These are phyloP conservation scores for Eidolon dupreanum DNA, from an alignment of 2,797 vertebrate species.

Conservation along the genomic window DNA sequence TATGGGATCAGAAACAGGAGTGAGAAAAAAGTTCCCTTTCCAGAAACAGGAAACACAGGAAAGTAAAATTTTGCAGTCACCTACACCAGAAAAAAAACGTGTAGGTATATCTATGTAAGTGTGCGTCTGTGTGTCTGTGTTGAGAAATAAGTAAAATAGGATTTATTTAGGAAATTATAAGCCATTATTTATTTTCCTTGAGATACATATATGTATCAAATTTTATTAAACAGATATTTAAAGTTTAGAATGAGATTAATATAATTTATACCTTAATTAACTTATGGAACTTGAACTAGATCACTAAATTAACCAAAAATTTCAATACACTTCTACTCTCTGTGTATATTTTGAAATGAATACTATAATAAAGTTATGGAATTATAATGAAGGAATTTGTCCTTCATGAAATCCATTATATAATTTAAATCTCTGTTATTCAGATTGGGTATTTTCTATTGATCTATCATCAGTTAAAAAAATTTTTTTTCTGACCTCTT, in stretches of 20 bases:
- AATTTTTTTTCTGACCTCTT: background rate
- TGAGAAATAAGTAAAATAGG: background rate
- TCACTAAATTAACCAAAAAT: background rate
- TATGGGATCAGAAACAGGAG: constrained; percentile 12
- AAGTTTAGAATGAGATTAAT: background rate
- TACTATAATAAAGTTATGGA: background rate
- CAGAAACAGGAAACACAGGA: background rate
- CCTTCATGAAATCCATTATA: background rate
- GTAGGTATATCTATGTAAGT: background rate
- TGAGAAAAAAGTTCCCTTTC: constrained; percentile 44
- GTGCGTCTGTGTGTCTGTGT: background rate
- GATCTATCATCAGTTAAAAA: background rate
- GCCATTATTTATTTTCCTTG: background rate
- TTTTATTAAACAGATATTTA: background rate
- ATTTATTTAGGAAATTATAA: background rate
- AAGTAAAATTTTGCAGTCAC: background rate
- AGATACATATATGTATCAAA: background rate
- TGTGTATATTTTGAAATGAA: background rate
- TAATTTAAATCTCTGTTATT: background rate
- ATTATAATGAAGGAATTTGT: background rate
- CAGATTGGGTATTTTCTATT: background rate
- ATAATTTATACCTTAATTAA: background rate
- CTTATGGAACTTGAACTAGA: background rate
- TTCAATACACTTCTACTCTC: background rate
- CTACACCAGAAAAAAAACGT: background rate